A percentile compares a stretch with the other conserved stretches of the same genome.
Evolutionary conservation across 1,140 invertebrate species (phyloP).

Genomic region (Halictus rubicundus): DNA sequence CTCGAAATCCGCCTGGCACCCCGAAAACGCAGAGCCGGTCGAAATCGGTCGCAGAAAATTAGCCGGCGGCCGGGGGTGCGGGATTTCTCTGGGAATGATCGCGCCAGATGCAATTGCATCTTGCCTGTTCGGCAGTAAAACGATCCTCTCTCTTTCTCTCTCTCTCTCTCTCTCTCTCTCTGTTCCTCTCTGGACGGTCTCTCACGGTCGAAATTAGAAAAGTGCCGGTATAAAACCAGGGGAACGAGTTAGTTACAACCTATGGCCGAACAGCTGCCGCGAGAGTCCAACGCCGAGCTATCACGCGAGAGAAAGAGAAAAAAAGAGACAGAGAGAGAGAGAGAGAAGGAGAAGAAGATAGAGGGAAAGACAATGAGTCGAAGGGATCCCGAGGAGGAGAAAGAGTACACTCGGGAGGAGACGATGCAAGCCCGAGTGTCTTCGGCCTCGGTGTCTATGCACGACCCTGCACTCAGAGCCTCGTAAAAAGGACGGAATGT

Average conservation of each 20-base stretch:
- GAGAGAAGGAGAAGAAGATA: too few species aligned
- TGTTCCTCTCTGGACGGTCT: constrained; percentile 3
- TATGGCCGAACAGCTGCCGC: constrained; percentile 54
- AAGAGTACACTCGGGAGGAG: neutral
- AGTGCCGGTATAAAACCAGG: constrained; percentile 68
- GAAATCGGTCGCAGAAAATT: neutral
- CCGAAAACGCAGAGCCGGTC: neutral
- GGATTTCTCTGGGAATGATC: constrained; percentile 15
- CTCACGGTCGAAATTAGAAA: constrained; percentile 71
- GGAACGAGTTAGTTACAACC: constrained; percentile 58
- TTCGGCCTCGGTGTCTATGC: constrained; percentile 55
- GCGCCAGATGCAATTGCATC: constrained; percentile 17
- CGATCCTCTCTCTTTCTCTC: constrained; percentile 27
- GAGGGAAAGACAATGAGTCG: too few species aligned
- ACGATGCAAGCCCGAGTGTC: too few species aligned
- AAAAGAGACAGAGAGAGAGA: too few species aligned
- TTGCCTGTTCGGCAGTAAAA: constrained; percentile 55
- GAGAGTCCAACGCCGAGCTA: constrained; percentile 58
- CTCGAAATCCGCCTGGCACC: neutral
- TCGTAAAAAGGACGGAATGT: constrained; percentile 79
- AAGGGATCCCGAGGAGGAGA: too few species aligned
- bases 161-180: neutral
- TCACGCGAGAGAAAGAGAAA: constrained; percentile 57
- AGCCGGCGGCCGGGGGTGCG: neutral
- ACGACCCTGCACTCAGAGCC: constrained; percentile 73